Evolutionary conservation across 2,797 vertebrate species (phyloP).

Genomic region (Coccyzus lansbergi): DNA sequence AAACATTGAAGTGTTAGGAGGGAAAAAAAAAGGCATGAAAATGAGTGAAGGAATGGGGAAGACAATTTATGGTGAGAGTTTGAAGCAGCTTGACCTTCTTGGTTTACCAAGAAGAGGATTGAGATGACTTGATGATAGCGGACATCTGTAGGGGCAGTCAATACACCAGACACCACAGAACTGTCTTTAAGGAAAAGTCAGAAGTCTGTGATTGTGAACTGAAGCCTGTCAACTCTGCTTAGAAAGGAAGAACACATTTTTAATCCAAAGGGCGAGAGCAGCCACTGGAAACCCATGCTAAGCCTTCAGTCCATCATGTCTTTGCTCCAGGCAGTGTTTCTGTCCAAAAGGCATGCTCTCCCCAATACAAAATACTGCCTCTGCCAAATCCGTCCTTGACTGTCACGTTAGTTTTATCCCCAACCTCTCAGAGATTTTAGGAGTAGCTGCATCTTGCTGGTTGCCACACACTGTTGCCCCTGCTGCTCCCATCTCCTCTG

Average conservation of each 20-base stretch:
- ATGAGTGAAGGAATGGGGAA: background rate
- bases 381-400: background rate
- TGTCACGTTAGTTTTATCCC: background rate
- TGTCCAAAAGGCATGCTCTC: background rate
- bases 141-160: background rate
- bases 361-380: background rate
- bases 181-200: background rate
- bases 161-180: background rate
- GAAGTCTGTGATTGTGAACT: background rate
- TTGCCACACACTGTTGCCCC: background rate
- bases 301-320: background rate
- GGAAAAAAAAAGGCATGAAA: background rate
- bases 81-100: background rate
- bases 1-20: background rate
- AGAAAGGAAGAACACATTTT: background rate
- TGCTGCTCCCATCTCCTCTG: background rate
- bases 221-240: background rate
- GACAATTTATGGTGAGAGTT: fast-evolving
- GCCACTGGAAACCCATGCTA: background rate
- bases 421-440: background rate
- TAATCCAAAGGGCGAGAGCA: background rate
- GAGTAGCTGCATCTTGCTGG: background rate
- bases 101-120: background rate
- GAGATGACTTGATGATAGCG: background rate
- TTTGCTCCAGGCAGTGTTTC: background rate